Evolutionary conservation across 2,888 invertebrate genomes (phyloP).

Genomic region (Diaperis boleti): DNA sequence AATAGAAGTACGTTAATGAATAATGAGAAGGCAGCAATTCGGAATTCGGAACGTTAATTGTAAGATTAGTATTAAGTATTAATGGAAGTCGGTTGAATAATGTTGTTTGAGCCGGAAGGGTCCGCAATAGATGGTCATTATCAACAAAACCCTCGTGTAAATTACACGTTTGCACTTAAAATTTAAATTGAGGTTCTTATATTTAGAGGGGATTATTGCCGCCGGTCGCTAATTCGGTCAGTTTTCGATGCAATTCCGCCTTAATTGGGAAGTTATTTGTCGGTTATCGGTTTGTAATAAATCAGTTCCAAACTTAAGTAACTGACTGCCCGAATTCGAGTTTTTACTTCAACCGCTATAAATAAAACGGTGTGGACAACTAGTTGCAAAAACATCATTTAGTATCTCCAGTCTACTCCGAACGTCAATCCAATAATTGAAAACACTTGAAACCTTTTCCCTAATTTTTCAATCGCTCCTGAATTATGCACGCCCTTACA

Average conservation of each 20-base stretch:
- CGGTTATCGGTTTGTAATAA: background rate
- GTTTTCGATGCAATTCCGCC: conserved; percentile 14
- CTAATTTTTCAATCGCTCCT: too few relatives aligned
- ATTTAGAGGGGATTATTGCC: conserved; percentile 30
- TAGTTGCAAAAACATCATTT: too few relatives aligned
- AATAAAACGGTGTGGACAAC: too few relatives aligned
- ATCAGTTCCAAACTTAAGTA: too few relatives aligned
- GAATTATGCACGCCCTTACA: too few relatives aligned
- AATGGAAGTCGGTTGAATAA: conserved; percentile 32
- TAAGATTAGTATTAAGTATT: conserved; percentile 34
- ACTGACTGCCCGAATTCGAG: too few relatives aligned
- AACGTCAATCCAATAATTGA: too few relatives aligned
- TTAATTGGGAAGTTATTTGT: conserved; percentile 1
- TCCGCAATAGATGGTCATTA: conserved; percentile 32
- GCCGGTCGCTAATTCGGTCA: conserved; percentile 16
- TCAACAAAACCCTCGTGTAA: conserved; percentile 27
- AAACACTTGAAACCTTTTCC: too few relatives aligned
- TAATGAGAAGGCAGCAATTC: conserved; percentile 18
- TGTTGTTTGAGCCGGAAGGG: conserved; percentile 35
- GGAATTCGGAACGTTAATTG: conserved; percentile 28
- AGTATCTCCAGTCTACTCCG: too few relatives aligned
- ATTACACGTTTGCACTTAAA: conserved; percentile 34
- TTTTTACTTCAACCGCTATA: too few relatives aligned
- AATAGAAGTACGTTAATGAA: conserved; percentile 29
- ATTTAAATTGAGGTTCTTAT: conserved; percentile 34